Base-by-base conservation (phyloP, 2,797 vertebrate genomes). In the Sebastes iracundus region DNA sequence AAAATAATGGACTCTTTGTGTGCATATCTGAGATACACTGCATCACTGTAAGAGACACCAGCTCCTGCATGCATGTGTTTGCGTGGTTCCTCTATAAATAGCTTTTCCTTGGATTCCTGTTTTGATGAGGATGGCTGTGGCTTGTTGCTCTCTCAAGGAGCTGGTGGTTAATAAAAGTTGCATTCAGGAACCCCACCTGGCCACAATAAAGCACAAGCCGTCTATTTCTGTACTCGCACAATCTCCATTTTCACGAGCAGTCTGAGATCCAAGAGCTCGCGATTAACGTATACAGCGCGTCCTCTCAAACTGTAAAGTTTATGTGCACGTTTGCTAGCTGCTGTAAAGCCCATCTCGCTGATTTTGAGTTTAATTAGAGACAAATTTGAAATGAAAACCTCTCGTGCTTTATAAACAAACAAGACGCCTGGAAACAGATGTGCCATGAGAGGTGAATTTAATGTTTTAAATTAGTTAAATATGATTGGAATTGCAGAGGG, bases 161-260 rank as follows among this genome's bases (percentile, higher is more conserved):
- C 70, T 52, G 28, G 76, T 28, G 83, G 80, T 84, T 85, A 81
- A 91, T 90, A 88, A 87, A 88, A 88, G 63, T 72, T 74, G 75
- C 82, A 76, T 89, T 86, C 80, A 87, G 74, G 85, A 87, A 85
- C 80, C 60, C 77, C 86, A 90, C 87, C 87, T 89, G 89, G 79
- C 87, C 88, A 93, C 92, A 93, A 87, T 83, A 91, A 93, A 92
- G 82, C 62, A 18, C 79, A 6, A 42, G 65, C 62, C 35, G 63
- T 72, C 86, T 90, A 88, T 85, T 89, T 83, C 63, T 83, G 32
- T 52, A 28, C 77, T 84, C 18, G 3, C 64, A 83, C 76, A 64
- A 78, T 88, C 86, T 90, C 80, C 16, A 2, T 80, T 90, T 92
- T 89, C 79, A 90, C 77, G 32, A 79, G 73, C 61, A 23, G 83